These are phyloP conservation scores for Flexamia atlantica DNA, from an alignment of 2,888 invertebrate species.

Conservation along the genomic window DNA sequence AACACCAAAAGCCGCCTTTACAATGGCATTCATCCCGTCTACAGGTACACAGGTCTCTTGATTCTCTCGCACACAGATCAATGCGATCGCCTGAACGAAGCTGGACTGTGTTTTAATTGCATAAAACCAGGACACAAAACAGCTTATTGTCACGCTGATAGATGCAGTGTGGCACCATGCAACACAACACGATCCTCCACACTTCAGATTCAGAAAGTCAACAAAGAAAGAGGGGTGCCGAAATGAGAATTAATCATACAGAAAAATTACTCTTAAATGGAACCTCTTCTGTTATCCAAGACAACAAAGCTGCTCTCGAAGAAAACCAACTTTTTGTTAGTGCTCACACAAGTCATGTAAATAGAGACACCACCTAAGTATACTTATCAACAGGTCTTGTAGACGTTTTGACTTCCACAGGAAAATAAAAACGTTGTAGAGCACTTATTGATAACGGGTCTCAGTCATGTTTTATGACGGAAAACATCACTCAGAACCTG, in stretches of 20 bases:
- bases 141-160: conserved; percentile 47
- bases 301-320: not conserved
- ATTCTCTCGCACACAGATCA: too few species aligned
- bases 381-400: conserved; percentile 66
- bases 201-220: not conserved
- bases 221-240: too few species aligned
- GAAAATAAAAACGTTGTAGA: conserved; percentile 64
- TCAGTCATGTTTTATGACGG: conserved; percentile 66
- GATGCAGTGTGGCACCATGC: conserved; percentile 35
- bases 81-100: too few species aligned
- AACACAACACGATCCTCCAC: conserved; percentile 60
- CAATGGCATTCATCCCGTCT: too few species aligned
- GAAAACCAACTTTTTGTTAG: not conserved
- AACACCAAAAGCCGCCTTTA: too few species aligned
- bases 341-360: not conserved
- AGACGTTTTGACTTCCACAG: conserved; percentile 59
- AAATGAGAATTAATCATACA: too few species aligned
- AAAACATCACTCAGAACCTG: conserved; percentile 49
- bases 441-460: conserved; percentile 67
- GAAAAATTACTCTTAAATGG: too few species aligned
- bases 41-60: too few species aligned
- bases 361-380: conserved; percentile 33
- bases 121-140: conserved; percentile 43
- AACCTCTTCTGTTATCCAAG: too few species aligned
- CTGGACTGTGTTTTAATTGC: conserved; percentile 57